Conservation (phyloP, 2,797 vertebrate species). For the Gallinago nigripennis region DNA sequence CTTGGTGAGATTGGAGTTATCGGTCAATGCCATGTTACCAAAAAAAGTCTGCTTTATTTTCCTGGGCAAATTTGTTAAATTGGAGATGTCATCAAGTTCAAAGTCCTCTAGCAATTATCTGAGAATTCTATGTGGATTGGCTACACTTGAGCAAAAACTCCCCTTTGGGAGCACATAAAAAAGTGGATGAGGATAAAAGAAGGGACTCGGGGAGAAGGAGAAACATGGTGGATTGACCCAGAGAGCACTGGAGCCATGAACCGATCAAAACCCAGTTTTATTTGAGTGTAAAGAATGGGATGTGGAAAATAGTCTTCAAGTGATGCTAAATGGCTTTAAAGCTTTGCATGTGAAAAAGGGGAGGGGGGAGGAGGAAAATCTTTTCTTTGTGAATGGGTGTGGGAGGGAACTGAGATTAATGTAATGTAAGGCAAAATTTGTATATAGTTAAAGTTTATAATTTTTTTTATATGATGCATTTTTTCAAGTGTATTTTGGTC, state of each 20-base stretch:
- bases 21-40: not conserved
- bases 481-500: slow-evolving; percentile 77
- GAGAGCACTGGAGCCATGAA: not conserved
- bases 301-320: not conserved
- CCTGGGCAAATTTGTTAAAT: not conserved
- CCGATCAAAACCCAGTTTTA: not conserved
- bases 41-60: not conserved
- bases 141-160: not conserved
- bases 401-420: not conserved
- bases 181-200: not conserved
- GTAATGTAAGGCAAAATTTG: slow-evolving; percentile 47
- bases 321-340: not conserved
- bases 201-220: not conserved
- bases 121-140: not conserved
- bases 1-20: not conserved
- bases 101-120: not conserved
- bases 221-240: not conserved
- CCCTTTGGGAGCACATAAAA: not conserved
- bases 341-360: slow-evolving; percentile 37
- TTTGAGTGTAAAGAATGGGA: not conserved
- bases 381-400: not conserved
- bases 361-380: not conserved
- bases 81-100: not conserved
- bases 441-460: slow-evolving; percentile 73
- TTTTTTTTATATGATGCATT: slow-evolving; percentile 75